phyloP scores from a whole-genome alignment of 2,113 vertebrate species.

The Barbus barbus region DNA sequence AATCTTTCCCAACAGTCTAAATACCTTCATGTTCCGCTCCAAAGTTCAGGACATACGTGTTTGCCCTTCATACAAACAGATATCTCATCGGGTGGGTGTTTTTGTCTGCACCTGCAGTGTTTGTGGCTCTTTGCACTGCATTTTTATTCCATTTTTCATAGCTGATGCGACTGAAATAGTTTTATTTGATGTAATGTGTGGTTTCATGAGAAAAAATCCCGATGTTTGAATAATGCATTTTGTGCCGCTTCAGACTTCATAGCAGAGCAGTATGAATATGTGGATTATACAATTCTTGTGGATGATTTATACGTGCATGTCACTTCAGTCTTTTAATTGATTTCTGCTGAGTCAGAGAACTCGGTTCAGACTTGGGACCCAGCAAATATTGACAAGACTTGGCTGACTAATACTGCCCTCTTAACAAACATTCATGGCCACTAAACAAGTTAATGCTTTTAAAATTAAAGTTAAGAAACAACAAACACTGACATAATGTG shows the following conservation, averaged over 20 bases:
- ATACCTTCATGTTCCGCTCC: slow-evolving; percentile 55
- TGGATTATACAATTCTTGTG: neutral
- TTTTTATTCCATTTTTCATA: neutral
- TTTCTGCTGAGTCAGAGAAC: neutral
- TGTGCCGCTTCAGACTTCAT: neutral
- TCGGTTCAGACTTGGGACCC: slow-evolving; percentile 21
- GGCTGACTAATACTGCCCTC: neutral
- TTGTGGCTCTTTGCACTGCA: no score
- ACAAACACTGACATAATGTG: neutral
- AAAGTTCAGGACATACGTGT: slow-evolving; percentile 72
- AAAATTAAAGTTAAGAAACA: neutral
- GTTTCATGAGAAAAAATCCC: neutral
- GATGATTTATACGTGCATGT: neutral
- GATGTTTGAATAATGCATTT: neutral
- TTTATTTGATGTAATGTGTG: neutral
- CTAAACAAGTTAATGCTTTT: neutral
- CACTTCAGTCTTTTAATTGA: neutral
- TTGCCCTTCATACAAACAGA: slow-evolving; percentile 54
- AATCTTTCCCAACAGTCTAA: slow-evolving; percentile 21
- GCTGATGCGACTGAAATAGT: no score
- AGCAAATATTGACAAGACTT: slow-evolving; percentile 25
- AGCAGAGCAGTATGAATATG: neutral
- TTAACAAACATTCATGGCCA: neutral
- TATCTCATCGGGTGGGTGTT: slow-evolving; percentile 17
- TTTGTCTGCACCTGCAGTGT: no score